Evolutionary conservation across 2,888 invertebrate genomes (phyloP), one percentile per base, ranked within the genome.

Genomic region (Elysia crispata): DNA sequence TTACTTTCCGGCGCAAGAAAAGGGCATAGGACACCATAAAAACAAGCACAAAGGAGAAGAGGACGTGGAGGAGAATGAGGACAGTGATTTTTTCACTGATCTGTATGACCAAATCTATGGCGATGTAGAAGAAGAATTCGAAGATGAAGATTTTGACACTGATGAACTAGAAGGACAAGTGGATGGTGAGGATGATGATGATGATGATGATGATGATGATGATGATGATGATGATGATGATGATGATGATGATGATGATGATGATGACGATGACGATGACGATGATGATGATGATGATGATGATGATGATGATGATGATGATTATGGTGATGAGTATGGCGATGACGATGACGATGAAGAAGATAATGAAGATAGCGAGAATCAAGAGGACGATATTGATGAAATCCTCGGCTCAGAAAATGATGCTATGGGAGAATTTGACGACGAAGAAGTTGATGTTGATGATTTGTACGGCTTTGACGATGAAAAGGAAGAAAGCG

Each of bases 211-310:
- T 15, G 28, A 67, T 23, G 15, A 67, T 15, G 30, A 30, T 57
- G 79, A 79, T 62, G 49, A 79, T 73, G 79, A 79, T 72, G 73
- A 73, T 79, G 79, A 79, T 73, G 73, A 79, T 73, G 73, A 79
- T 79, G 79, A 79, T 72, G 79, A 79, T 79, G 73, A 79, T 60
- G 73, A 62, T 79, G 79, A 79, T 60, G 73, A 62, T 79, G 79
- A 78, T 57, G 5, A 31, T 23, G 50, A 66, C 49, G n/a, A 66
- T 33, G 31, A 54, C 30, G 30, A 67, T 77, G 77, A 69, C 23
- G 28, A 70, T 50, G 77, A 77, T 57, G 70, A 77, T 69, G 77
- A 77, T 70, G 57, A 57, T 77, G 77, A 67, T 77, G 70, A 77
- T 79, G 66, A 72, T 73, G 41, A 41, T 41, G 41, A 41, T 41